Conservation (phyloP, 30 jellyfish, hydroid and myxozoan genomes). For the Aurelia sp. region DNA sequence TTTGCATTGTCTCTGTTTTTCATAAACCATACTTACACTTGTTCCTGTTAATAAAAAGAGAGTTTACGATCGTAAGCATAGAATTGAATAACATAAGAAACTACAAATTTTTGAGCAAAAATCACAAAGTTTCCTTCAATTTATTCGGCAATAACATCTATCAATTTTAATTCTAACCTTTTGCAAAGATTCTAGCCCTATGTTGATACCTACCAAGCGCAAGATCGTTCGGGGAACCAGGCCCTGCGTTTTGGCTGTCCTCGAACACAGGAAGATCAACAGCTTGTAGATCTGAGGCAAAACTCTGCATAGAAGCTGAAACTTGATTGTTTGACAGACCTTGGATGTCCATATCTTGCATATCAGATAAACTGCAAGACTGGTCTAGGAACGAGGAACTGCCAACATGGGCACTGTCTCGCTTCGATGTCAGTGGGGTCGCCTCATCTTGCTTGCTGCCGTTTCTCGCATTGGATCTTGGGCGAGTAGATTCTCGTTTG, state of each 20-base stretch:
- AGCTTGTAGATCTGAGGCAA: conserved; percentile 78
- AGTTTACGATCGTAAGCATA: too few species aligned
- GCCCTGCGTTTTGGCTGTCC: conserved; percentile 80
- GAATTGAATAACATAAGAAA: too few species aligned
- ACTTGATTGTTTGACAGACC: conserved; percentile 45
- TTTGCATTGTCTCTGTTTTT: background rate
- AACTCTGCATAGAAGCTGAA: conserved; percentile 67
- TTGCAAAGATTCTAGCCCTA: too few species aligned
- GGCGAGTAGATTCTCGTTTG: background rate
- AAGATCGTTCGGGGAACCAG: conserved; percentile 53
- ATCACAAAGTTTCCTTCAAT: too few species aligned
- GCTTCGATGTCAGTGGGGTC: background rate
- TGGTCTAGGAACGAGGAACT: conserved; percentile 23
- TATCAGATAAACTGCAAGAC: conserved; percentile 72
- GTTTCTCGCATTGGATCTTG: too few species aligned
- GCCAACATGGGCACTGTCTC: conserved; percentile 8
- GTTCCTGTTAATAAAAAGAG: conserved; percentile 19
- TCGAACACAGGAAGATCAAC: conserved; percentile 94
- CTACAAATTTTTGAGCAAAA: too few species aligned
- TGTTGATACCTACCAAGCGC: conserved; percentile 27
- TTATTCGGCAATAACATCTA: too few species aligned
- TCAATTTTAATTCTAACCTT: too few species aligned
- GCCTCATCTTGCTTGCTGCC: too few species aligned
- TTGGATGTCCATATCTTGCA: conserved; percentile 62
- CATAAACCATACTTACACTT: conserved; percentile 48